Percentiles rank a stretch among this genome's conserved stretches.
phyloP scores from a whole-genome alignment of 2,888 invertebrate species.

The Silvanus unidentatus region DNA sequence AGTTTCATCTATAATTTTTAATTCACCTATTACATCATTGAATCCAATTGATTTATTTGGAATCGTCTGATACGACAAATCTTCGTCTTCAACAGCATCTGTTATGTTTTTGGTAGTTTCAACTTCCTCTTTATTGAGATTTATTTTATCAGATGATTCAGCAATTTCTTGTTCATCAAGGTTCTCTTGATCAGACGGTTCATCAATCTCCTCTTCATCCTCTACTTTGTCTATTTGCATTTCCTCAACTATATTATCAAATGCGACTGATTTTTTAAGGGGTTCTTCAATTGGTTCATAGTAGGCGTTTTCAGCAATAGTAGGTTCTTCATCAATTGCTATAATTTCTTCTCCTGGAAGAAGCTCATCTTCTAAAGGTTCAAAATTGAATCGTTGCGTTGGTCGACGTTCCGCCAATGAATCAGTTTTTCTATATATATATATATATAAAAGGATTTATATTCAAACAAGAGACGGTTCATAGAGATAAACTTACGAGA shows the following conservation, averaged over 20 bases:
- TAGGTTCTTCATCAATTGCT: conserved; percentile 4
- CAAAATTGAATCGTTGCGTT: conserved; percentile 28
- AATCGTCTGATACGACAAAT: too few species aligned
- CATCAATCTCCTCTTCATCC: conserved; percentile 18
- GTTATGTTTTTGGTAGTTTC: conserved; percentile 4
- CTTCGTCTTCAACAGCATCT: neutral
- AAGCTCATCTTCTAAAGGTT: conserved; percentile 17
- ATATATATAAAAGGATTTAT: too few species aligned
- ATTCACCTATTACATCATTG: too few species aligned
- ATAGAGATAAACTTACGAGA: too few species aligned
- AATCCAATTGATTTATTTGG: too few species aligned
- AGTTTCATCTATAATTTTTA: too few species aligned
- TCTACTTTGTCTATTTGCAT: conserved; percentile 22
- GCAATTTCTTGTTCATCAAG: conserved; percentile 26
- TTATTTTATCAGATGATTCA: too few species aligned
- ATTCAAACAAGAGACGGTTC: too few species aligned
- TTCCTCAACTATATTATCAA: conserved; percentile 30
- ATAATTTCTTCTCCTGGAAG: conserved; percentile 1
- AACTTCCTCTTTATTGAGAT: conserved; percentile 8
- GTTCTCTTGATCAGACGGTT: conserved; percentile 22
- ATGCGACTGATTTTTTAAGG: conserved; percentile 29
- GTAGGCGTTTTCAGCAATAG: conserved; percentile 11
- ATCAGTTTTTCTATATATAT: too few species aligned
- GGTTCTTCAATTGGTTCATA: conserved; percentile 28
- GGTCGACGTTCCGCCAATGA: conserved; percentile 21